Percentiles rank a stretch among this genome's conserved stretches.
Conservation (phyloP, 1,140 invertebrate species). For the Lycorma delicatula region DNA sequence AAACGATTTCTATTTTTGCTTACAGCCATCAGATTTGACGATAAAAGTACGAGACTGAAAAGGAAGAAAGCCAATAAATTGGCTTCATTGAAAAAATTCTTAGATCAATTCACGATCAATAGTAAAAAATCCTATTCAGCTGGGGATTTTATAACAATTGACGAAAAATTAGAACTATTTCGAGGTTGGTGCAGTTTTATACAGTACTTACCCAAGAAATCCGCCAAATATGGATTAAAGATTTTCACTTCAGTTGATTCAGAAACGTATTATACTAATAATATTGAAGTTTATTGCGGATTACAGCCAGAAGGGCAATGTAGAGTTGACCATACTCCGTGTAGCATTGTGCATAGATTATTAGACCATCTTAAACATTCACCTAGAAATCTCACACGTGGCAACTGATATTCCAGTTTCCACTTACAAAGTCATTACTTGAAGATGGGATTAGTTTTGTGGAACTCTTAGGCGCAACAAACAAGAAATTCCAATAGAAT, state of each 20-base stretch:
- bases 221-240: slow-evolving; percentile 1
- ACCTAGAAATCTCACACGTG: background rate
- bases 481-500: slow-evolving; percentile 16
- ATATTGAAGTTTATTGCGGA: slow-evolving; percentile 29
- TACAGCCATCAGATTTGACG: background rate
- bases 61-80: background rate
- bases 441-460: background rate
- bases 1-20: background rate
- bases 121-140: background rate
- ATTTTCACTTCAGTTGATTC: background rate
- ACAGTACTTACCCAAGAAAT: background rate
- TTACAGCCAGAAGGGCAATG: slow-evolving; percentile 32
- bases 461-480: slow-evolving; percentile 2
- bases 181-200: background rate
- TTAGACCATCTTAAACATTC: background rate
- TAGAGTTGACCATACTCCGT: background rate
- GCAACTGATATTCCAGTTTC: background rate
- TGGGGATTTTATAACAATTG: background rate
- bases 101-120: background rate
- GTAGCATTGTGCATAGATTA: background rate
- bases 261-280: slow-evolving; percentile 31
- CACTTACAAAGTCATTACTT: background rate
- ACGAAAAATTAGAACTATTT: background rate
- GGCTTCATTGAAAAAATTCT: background rate
- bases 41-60: background rate